These are phyloP conservation scores for Drosophila virilis DNA, from an alignment of 1,140 invertebrate genomes.

Conservation along the genomic window DNA sequence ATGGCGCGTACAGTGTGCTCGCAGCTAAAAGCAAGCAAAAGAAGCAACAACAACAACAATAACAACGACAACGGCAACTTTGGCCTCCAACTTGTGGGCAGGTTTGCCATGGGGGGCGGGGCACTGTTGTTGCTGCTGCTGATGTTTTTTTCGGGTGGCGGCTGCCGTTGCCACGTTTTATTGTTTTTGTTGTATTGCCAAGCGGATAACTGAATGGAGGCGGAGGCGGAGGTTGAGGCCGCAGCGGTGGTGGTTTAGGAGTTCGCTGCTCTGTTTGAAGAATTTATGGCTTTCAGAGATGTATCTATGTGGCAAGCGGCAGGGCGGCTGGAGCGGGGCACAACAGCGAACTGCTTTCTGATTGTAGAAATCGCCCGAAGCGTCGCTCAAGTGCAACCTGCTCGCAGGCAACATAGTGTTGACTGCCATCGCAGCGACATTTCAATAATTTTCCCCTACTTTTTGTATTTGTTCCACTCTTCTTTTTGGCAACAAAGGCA, in stretches of 20 bases:
- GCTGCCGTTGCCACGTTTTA: constrained; percentile 68
- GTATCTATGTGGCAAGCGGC: constrained; percentile 65
- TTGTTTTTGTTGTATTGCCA: constrained; percentile 81
- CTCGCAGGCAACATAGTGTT: constrained; percentile 42
- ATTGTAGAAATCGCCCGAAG: neutral
- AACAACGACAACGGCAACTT: constrained; percentile 29
- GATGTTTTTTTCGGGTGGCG: constrained; percentile 19
- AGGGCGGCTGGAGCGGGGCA: neutral
- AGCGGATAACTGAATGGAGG: constrained; percentile 26
- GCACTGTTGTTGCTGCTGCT: constrained; percentile 10
- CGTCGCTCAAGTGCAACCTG: constrained; percentile 31
- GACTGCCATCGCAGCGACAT: constrained; percentile 43
- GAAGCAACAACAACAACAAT: constrained; percentile 35
- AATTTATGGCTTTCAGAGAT: constrained; percentile 83
- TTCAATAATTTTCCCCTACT: constrained; percentile 28
- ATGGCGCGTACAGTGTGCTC: constrained; percentile 81
- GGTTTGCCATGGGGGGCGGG: constrained; percentile 44
- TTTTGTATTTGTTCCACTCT: neutral
- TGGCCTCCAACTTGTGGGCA: constrained; percentile 71
- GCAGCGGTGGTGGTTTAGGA: constrained; percentile 57
- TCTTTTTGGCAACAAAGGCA: constrained; percentile 30
- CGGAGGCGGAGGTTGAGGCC: neutral
- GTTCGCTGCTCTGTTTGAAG: constrained; percentile 77
- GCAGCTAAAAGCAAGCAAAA: constrained; percentile 39
- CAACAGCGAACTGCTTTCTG: neutral